Conservation (phyloP, 2,888 invertebrate genomes). For the Agrypnus murinus region DNA sequence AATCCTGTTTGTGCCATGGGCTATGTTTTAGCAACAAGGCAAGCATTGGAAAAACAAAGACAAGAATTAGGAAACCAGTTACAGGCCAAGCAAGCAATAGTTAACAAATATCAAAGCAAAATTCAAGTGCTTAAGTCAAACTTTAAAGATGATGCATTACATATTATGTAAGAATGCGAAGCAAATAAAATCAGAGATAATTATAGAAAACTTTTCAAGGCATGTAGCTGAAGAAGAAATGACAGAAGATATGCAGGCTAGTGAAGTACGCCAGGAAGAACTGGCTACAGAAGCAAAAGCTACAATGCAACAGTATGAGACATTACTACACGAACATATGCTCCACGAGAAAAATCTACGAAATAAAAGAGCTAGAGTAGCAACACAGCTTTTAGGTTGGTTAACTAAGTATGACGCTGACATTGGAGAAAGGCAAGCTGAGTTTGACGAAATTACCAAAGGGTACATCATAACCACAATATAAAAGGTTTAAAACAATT, state of each 20-base stretch:
- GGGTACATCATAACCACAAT: too few relatives aligned
- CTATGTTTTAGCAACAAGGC: slow-evolving; percentile 63
- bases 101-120: slow-evolving; percentile 64
- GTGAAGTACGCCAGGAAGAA: slow-evolving; percentile 71
- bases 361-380: slow-evolving; percentile 74
- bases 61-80: slow-evolving; percentile 65
- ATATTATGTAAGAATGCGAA: not conserved
- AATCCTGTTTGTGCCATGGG: too few relatives aligned
- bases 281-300: slow-evolving; percentile 73
- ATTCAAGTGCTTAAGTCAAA: slow-evolving; percentile 61
- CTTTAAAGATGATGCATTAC: slow-evolving; percentile 56
- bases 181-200: not conserved
- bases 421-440: slow-evolving; percentile 75
- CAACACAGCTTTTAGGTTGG: slow-evolving; percentile 75
- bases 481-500: too few relatives aligned
- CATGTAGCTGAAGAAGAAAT: slow-evolving; percentile 69
- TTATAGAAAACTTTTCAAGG: not conserved
- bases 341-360: slow-evolving; percentile 74
- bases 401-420: slow-evolving; percentile 77
- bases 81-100: slow-evolving; percentile 65
- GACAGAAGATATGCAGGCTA: slow-evolving; percentile 72
- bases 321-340: slow-evolving; percentile 71
- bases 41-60: slow-evolving; percentile 66
- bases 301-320: slow-evolving; percentile 70
- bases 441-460: slow-evolving; percentile 73